Evolutionary conservation across 2,888 invertebrate genomes (phyloP).

Genomic region (Lumbricus terrestris): DNA sequence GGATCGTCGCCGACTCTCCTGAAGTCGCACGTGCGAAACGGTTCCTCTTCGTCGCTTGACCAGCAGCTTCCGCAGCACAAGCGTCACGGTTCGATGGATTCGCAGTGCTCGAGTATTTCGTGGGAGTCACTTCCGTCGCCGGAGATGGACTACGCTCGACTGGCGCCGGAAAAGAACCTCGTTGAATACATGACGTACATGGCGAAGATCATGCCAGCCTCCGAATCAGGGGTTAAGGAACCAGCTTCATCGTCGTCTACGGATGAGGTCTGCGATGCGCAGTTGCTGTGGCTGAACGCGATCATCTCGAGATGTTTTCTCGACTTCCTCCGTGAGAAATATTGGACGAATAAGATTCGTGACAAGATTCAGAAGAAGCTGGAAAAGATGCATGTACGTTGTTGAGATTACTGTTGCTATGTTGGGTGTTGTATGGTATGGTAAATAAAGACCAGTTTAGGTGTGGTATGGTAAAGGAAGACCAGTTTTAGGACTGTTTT

Average conservation of each 20-base stretch:
- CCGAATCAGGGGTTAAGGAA: not conserved
- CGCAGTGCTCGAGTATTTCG: not conserved
- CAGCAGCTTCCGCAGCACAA: not conserved
- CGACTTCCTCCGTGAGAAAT: slow-evolving; percentile 76
- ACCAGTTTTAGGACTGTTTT: too few species aligned
- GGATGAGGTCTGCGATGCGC: slow-evolving; percentile 19
- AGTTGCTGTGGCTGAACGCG: slow-evolving; percentile 67
- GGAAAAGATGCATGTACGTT: slow-evolving; percentile 74
- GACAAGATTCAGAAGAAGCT: slow-evolving; percentile 82
- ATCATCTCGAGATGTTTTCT: slow-evolving; percentile 75
- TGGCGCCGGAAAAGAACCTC: slow-evolving; percentile 28
- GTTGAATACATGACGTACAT: slow-evolving; percentile 50
- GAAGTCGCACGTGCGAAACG: slow-evolving; percentile 27
- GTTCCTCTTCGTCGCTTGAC: slow-evolving; percentile 22
- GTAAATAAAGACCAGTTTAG: not conserved
- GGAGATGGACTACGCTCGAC: slow-evolving; percentile 17
- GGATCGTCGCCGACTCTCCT: not conserved
- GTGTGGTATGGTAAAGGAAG: not conserved
- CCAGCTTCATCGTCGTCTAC: not conserved
- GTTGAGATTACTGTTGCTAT: not conserved
- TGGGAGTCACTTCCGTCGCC: not conserved
- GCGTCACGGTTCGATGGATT: slow-evolving; percentile 9
- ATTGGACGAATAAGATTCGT: slow-evolving; percentile 71
- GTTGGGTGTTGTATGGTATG: too few species aligned
- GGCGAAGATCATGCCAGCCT: slow-evolving; percentile 50